Evolutionary conservation across 2,888 invertebrate species (phyloP).

Genomic region (Nasonovia ribisnigri): DNA sequence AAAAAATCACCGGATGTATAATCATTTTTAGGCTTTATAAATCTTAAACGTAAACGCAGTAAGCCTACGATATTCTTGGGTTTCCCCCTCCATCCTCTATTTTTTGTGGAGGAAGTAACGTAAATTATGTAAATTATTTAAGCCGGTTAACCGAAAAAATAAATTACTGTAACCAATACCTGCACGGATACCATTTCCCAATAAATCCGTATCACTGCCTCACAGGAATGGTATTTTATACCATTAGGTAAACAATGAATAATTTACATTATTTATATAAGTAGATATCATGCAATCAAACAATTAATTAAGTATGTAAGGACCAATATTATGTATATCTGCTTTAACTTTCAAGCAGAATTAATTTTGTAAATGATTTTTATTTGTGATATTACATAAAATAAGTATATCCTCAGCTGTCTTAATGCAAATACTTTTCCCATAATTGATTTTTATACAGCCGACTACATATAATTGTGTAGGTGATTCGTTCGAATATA

Average conservation of each 20-base stretch:
- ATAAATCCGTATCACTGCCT: background rate
- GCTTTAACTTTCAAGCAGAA: background rate
- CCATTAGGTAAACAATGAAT: background rate
- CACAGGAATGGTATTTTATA: background rate
- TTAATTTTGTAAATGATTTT: background rate
- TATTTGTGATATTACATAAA: background rate
- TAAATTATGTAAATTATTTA: background rate
- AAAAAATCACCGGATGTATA: background rate
- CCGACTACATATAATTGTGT: background rate
- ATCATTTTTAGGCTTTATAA: background rate
- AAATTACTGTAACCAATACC: background rate
- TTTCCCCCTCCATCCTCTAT: background rate
- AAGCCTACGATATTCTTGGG: background rate
- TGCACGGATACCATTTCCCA: background rate
- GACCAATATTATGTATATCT: background rate
- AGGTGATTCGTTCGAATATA: background rate
- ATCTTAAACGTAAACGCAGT: background rate
- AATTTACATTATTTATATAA: background rate
- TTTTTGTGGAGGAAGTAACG: conserved; percentile 1
- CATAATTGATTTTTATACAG: background rate
- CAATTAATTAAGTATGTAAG: background rate
- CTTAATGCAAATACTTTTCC: background rate
- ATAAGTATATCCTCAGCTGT: background rate
- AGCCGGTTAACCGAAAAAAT: conserved; percentile 21
- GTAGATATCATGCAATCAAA: background rate